Conservation (phyloP, 1,140 invertebrate species). For the Ceratitis capitata region DNA sequence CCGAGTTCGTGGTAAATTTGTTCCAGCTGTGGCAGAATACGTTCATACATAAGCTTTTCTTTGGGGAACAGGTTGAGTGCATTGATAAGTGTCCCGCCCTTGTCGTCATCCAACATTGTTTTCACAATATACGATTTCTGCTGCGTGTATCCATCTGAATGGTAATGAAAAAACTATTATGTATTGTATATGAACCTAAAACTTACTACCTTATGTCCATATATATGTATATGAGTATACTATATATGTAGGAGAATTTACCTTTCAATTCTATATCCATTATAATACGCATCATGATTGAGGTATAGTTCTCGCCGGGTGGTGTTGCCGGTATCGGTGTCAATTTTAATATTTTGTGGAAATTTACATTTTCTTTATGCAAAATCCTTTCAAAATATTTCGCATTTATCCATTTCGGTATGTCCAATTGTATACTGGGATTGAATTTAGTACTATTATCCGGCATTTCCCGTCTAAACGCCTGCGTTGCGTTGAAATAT, state of each 20-base stretch:
- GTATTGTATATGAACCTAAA: too few relatives aligned
- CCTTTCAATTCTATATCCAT: constrained; percentile 63
- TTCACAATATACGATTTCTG: constrained; percentile 61
- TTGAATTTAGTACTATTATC: constrained; percentile 61
- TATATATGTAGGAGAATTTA: constrained; percentile 38
- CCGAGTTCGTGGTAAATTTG: constrained; percentile 57
- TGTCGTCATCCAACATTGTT: constrained; percentile 56
- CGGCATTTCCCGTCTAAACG: constrained; percentile 52
- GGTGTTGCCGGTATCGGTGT: constrained; percentile 57
- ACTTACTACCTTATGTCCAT: background rate
- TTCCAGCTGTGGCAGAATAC: constrained; percentile 56
- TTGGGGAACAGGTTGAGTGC: constrained; percentile 60
- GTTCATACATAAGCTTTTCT: constrained; percentile 59
- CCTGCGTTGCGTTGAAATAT: too few relatives aligned
- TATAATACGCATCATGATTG: constrained; percentile 58
- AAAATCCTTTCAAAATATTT: constrained; percentile 57
- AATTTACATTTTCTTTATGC: constrained; percentile 53
- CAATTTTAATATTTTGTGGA: constrained; percentile 58
- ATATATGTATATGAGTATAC: background rate
- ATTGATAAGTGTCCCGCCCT: constrained; percentile 55
- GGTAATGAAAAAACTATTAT: background rate
- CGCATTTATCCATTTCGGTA: constrained; percentile 57
- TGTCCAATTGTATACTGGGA: constrained; percentile 47
- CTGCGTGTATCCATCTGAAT: constrained; percentile 57
- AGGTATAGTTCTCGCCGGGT: constrained; percentile 59